Percentiles rank a stretch among this genome's conserved stretches.
These are phyloP conservation scores for Apamea monoglypha DNA, from an alignment of 2,888 invertebrate species.

Conservation along the genomic window DNA sequence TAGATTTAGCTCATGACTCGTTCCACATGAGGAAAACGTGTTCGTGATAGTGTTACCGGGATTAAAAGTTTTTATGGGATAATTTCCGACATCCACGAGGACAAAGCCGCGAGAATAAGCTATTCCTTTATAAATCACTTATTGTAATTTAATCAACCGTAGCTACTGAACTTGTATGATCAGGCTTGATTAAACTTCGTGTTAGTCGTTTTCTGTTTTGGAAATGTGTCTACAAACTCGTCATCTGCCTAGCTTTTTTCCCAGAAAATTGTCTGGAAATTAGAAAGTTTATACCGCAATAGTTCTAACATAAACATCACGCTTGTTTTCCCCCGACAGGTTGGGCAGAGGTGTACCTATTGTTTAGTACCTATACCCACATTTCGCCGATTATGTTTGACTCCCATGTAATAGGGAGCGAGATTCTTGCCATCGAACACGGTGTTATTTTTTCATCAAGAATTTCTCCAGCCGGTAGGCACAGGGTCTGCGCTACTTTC, in stretches of 20 bases:
- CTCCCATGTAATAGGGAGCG: background rate
- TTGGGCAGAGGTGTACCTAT: too few relatives aligned
- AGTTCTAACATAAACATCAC: background rate
- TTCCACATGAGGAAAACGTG: too few relatives aligned
- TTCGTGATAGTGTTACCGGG: too few relatives aligned
- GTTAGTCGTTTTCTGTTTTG: background rate
- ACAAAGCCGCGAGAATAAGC: too few relatives aligned
- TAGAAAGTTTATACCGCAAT: background rate
- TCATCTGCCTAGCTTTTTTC: background rate
- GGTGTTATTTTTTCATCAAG: too few relatives aligned
- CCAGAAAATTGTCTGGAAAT: background rate
- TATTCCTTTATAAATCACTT: background rate
- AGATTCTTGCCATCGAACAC: background rate
- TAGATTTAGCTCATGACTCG: too few relatives aligned
- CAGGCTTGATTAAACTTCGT: background rate
- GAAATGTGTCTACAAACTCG: background rate
- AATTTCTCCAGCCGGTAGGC: too few relatives aligned
- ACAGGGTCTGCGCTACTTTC: too few relatives aligned
- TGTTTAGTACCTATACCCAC: too few relatives aligned
- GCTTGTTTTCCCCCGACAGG: background rate
- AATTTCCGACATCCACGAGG: too few relatives aligned
- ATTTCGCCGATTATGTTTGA: background rate
- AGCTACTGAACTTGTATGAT: background rate
- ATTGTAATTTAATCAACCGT: background rate
- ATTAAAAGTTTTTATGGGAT: too few relatives aligned